Evolutionary conservation across 2,113 vertebrate species (phyloP), one percentile per base, ranked within the genome.

Genomic region (Capreolus pygargus): DNA sequence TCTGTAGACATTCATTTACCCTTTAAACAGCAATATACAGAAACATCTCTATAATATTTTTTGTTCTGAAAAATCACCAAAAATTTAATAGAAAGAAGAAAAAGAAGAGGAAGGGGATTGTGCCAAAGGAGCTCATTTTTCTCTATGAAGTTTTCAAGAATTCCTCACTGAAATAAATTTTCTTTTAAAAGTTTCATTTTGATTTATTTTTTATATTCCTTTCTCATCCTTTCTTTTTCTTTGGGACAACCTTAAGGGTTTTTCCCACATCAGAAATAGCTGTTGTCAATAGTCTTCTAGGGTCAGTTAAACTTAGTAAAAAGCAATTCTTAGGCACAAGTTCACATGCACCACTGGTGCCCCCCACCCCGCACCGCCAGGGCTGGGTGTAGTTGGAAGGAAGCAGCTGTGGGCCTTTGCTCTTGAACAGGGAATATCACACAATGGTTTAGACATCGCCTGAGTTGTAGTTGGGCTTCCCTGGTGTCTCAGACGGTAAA

Each of bases 181-280:
- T 95, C 81, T 86, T 94, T 86, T 52, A 94, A 96, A 96, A 95
- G 30, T 78, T 97, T 97, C n/a, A 96, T 93, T 95, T 95, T 96
- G 94, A 97, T 94, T 96, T 91, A 97, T 98, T 97, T 98, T 97
- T 97, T 52, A 94, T 97, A 90, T 54, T 93, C 52, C 67, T 97
- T 97, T 83, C 13, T 85, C 57, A 79, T 74, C 23, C 81, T 96
- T 64, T 81, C 28, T 82, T 86, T 93, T 89, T 89, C 74, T 58
- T 91, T 76, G 70, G 50, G 97, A 28, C 57, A 52, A 58, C 21
- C 88, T 96, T 79, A 79, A 57, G 86, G 97, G 60, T 36, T 57
- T 97, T 97, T 89, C 55, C 88, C 9, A 36, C 28, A 30, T 94
- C 78, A 91, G 45, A 97, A 97, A 88, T 19, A 93, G 97, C 93